Evolutionary conservation across 2,888 invertebrate genomes (phyloP).

Genomic region (Sarcophaga subvicina): DNA sequence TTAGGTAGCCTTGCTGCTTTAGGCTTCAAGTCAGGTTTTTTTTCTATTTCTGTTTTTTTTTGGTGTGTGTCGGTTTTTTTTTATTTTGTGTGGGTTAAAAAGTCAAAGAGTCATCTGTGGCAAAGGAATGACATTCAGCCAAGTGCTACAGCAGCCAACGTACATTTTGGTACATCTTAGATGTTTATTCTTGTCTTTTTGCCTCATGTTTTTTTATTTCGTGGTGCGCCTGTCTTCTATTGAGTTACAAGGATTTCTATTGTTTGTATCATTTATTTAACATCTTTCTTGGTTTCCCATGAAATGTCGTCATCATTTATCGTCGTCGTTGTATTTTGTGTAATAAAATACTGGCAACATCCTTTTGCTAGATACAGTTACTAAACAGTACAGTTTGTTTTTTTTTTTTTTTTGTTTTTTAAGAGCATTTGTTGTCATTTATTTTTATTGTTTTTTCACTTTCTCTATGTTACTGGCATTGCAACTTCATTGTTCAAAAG

Average conservation of each 20-base stretch:
- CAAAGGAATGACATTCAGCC: slow-evolving; percentile 18
- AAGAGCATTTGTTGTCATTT: slow-evolving; percentile 16
- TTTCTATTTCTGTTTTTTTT: not conserved
- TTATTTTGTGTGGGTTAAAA: slow-evolving; percentile 28
- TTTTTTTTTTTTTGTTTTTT: not conserved
- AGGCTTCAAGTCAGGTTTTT: slow-evolving; percentile 27
- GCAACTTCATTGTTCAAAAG: not conserved
- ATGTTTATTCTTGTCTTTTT: not conserved
- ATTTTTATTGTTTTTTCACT: slow-evolving; percentile 34
- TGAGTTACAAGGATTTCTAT: slow-evolving; percentile 8
- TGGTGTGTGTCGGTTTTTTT: not conserved
- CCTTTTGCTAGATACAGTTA: slow-evolving; percentile 25
- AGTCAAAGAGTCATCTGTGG: slow-evolving; percentile 31
- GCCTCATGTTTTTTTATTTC: not conserved
- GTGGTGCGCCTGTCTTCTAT: not conserved
- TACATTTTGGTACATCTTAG: not conserved
- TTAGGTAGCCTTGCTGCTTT: not conserved
- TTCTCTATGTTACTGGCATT: not conserved
- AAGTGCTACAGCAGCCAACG: not conserved
- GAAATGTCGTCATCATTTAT: slow-evolving; percentile 62
- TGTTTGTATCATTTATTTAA: slow-evolving; percentile 30
- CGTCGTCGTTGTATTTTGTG: not conserved
- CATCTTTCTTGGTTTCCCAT: slow-evolving; percentile 61
- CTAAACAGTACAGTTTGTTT: not conserved
- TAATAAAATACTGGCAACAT: slow-evolving; percentile 17